These are phyloP conservation scores for Trichoplusia ni DNA, from an alignment of 1,140 invertebrate genomes.

Conservation along the genomic window DNA sequence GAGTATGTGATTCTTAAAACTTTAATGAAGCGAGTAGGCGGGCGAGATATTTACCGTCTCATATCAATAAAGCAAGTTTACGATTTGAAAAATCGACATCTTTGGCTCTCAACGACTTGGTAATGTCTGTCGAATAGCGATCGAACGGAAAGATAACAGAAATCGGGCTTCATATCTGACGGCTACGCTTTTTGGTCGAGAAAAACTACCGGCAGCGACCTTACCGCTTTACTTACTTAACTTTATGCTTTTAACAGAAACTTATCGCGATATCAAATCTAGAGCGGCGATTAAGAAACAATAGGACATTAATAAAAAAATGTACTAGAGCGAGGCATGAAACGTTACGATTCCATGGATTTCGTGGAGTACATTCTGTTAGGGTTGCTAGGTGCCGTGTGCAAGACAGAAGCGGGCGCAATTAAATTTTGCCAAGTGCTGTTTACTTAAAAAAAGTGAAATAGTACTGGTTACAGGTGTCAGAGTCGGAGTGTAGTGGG, in stretches of 20 bases:
- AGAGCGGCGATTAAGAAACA: conserved; percentile 74
- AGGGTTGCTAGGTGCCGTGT: too few species aligned
- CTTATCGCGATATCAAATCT: conserved; percentile 75
- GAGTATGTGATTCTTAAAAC: conserved; percentile 13
- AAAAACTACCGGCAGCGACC: conserved; percentile 55
- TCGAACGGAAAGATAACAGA: conserved; percentile 57
- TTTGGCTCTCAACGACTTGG: conserved; percentile 46
- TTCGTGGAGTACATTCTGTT: conserved; percentile 31
- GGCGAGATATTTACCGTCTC: conserved; percentile 43
- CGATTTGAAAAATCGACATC: conserved; percentile 63
- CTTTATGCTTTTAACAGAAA: conserved; percentile 71
- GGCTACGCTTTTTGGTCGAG: conserved; percentile 57
- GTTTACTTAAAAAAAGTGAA: conserved; percentile 2
- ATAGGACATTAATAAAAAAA: conserved; percentile 74
- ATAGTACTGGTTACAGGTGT: conserved; percentile 39
- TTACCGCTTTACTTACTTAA: conserved; percentile 58
- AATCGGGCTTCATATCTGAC: conserved; percentile 63
- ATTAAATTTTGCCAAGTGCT: neutral
- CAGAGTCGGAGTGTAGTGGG: conserved; percentile 28
- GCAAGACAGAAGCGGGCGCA: too few species aligned
- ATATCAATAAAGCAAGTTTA: conserved; percentile 50
- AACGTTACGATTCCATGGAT: conserved; percentile 65
- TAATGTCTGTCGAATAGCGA: conserved; percentile 61
- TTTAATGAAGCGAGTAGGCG: conserved; percentile 24
- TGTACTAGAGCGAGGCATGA: conserved; percentile 61